Conservation (phyloP, 2,888 invertebrate genomes). For the Chaitophorus viminalis region DNA sequence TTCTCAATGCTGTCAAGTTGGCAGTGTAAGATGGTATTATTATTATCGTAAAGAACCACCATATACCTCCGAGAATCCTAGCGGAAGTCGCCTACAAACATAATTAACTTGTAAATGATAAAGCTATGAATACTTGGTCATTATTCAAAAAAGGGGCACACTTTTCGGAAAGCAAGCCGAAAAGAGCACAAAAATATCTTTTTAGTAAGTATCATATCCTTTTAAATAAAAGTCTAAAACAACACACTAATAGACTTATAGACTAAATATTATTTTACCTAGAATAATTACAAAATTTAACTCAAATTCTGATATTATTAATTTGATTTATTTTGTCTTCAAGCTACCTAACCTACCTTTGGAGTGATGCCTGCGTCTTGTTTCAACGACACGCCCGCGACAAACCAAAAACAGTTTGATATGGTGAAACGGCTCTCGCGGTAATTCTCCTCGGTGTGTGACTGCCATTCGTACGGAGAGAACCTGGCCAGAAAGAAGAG, state of each 20-base stretch:
- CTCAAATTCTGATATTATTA: too few species aligned
- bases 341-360: too few species aligned
- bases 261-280: neutral
- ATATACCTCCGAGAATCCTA: constrained; percentile 93
- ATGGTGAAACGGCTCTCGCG: constrained; percentile 94
- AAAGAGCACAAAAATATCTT: neutral
- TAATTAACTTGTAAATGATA: neutral
- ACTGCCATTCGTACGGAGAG: constrained; percentile 95
- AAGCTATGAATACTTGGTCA: neutral
- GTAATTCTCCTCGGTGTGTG: constrained; percentile 83
- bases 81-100: constrained; percentile 83
- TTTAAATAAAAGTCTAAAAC: too few species aligned
- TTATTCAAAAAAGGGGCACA: too few species aligned
- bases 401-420: constrained; percentile 97
- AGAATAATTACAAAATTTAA: neutral
- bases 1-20: constrained; percentile 96
- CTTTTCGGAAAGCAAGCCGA: too few species aligned
- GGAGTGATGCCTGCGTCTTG: constrained; percentile 93
- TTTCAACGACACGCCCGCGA: constrained; percentile 92
- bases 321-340: too few species aligned
- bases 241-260: too few species aligned
- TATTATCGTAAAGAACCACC: constrained; percentile 99
- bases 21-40: constrained; percentile 99
- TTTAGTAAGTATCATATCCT: too few species aligned
- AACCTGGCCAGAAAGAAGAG: constrained; percentile 96